A percentile compares a stretch with the other conserved stretches of the same genome.
phyloP scores from a whole-genome alignment of 2,113 vertebrate genomes.

The Pangasianodon hypophthalmus region DNA sequence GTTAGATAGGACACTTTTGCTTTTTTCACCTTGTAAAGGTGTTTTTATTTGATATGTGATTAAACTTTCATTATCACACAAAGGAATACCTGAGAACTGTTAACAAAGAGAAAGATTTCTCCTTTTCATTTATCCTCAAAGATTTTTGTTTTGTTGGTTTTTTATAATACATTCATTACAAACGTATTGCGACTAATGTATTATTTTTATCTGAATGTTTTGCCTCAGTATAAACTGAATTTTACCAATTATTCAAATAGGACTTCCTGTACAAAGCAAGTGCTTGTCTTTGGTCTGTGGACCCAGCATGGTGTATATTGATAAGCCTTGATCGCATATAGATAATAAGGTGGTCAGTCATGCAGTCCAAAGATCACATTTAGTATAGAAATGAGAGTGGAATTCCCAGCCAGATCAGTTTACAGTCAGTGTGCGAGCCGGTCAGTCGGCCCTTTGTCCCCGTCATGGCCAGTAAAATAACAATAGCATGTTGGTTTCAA shows the following conservation, averaged over 20 bases:
- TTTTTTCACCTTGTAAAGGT: conserved; percentile 24
- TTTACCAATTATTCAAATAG: background rate
- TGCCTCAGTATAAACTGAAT: background rate
- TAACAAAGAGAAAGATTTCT: background rate
- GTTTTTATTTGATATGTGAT: conserved; percentile 29
- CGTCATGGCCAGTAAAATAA: conserved; percentile 76
- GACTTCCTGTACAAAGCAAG: conserved; percentile 74
- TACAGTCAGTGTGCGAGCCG: conserved; percentile 70
- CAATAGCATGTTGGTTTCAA: conserved; percentile 75
- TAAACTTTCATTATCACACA: conserved; percentile 40
- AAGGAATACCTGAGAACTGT: conserved; percentile 27
- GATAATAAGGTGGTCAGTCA: conserved; percentile 89
- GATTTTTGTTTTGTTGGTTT: background rate
- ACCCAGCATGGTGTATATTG: conserved; percentile 69
- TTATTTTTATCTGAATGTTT: background rate
- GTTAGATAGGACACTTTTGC: conserved; percentile 7
- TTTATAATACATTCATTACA: background rate
- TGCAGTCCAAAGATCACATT: conserved; percentile 87
- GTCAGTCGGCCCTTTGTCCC: conserved; percentile 68
- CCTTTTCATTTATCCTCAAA: background rate
- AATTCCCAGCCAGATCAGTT: conserved; percentile 86
- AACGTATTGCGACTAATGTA: background rate
- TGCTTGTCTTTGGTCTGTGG: conserved; percentile 82
- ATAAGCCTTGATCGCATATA: conserved; percentile 70
- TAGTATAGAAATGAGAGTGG: conserved; percentile 83